Conservation (phyloP, 1,140 invertebrate species). For the Bombus waltoni region DNA sequence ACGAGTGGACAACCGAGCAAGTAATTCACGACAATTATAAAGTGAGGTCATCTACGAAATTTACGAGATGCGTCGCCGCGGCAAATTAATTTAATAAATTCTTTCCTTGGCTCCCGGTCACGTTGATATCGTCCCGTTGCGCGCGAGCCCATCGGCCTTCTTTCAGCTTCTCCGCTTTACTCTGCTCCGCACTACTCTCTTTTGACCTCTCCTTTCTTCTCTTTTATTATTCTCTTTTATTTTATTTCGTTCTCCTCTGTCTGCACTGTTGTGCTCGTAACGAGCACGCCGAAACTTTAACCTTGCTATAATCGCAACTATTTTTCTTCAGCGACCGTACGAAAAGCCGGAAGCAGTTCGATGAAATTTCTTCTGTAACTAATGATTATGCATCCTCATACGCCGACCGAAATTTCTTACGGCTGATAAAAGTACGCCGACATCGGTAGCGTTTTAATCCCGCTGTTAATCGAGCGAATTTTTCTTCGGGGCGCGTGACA, state of each 20-base stretch:
- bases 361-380: constrained; percentile 44
- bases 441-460: neutral
- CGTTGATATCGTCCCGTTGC: constrained; percentile 53
- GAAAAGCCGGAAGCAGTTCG: constrained; percentile 18
- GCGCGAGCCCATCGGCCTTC: constrained; percentile 34
- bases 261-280: neutral
- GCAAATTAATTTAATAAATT: constrained; percentile 83
- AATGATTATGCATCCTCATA: constrained; percentile 7
- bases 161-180: constrained; percentile 15
- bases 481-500: neutral
- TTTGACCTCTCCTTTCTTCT: neutral
- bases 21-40: constrained; percentile 82
- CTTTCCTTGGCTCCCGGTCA: constrained; percentile 74
- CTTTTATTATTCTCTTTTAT: neutral
- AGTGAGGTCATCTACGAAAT: constrained; percentile 82
- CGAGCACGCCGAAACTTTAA: neutral
- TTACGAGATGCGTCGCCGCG: constrained; percentile 82
- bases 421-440: neutral
- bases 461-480: neutral
- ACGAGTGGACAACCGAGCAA: constrained; percentile 47
- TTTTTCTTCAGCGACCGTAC: neutral
- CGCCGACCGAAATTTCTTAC: constrained; percentile 27
- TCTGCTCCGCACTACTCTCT: neutral
- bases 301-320: neutral
- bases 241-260: neutral